Evolutionary conservation across 2,797 vertebrate genomes (phyloP).

Genomic region (Hafferia zeledoni): DNA sequence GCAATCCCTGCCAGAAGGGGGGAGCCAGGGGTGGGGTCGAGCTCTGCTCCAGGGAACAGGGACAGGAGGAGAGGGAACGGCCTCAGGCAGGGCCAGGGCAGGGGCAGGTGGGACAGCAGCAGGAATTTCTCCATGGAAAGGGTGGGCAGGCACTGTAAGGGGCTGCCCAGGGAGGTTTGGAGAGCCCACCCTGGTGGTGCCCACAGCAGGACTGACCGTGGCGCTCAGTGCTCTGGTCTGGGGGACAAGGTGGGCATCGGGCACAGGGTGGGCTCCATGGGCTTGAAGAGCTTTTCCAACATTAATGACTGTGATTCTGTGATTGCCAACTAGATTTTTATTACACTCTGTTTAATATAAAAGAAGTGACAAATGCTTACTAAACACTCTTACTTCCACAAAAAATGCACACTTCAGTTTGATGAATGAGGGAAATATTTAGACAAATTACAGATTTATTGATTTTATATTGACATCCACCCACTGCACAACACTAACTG

Average conservation of each 20-base stretch:
- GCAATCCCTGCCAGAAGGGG: background rate
- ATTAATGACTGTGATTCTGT: fast-evolving
- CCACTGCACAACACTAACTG: background rate
- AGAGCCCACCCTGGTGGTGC: background rate
- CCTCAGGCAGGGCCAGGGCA: background rate
- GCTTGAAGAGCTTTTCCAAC: fast-evolving
- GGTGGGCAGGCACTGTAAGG: background rate
- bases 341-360: background rate
- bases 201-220: background rate
- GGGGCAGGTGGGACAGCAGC: background rate
- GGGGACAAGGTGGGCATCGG: background rate
- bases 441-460: background rate
- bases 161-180: background rate
- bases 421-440: background rate
- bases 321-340: background rate
- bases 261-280: background rate
- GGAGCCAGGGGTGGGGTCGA: background rate
- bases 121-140: background rate
- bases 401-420: background rate
- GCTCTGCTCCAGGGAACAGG: background rate
- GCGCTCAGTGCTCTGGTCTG: background rate
- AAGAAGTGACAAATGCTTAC: background rate
- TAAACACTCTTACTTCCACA: background rate
- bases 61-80: background rate
- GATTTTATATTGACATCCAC: background rate